Evolutionary conservation across 2,797 vertebrate genomes (phyloP).

Genomic region (Coendou prehensilis): DNA sequence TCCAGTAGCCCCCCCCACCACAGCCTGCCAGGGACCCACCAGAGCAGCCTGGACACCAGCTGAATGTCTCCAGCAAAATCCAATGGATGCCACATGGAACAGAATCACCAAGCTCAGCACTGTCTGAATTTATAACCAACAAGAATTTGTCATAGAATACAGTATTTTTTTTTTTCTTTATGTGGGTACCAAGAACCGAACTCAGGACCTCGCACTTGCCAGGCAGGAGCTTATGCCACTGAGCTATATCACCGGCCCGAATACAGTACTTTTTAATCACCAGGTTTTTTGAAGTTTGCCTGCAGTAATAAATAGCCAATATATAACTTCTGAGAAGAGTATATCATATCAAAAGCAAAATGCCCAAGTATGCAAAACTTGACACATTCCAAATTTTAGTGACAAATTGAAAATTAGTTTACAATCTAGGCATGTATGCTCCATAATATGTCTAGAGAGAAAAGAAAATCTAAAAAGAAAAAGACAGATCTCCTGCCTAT

Average conservation of each 20-base stretch:
- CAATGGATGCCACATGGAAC: too few species aligned
- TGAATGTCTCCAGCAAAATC: not conserved
- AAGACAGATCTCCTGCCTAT: not conserved
- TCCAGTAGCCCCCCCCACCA: not conserved
- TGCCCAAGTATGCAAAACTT: not conserved
- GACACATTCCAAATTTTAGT: conserved; percentile 6
- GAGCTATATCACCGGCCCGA: too few species aligned
- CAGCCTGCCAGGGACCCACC: not conserved
- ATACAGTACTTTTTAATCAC: not conserved
- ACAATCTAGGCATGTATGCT: not conserved
- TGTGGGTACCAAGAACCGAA: too few species aligned
- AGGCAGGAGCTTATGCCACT: too few species aligned
- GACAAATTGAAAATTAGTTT: conserved; percentile 15
- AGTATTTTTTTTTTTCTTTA: not conserved
- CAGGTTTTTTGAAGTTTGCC: not conserved
- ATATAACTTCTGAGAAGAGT: not conserved
- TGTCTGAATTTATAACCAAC: not conserved
- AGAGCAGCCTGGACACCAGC: not conserved
- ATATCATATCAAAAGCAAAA: conserved; percentile 65
- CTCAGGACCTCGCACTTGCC: too few species aligned
- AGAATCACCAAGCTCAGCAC: not conserved
- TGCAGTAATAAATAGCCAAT: not conserved
- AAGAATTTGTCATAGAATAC: not conserved
- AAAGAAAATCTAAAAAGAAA: conserved; percentile 7
- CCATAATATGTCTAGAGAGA: not conserved